Percentiles rank a stretch among this genome's conserved stretches.
Conservation (phyloP, 2,888 invertebrate species). For the Hydrotaea cyrtoneurina region DNA sequence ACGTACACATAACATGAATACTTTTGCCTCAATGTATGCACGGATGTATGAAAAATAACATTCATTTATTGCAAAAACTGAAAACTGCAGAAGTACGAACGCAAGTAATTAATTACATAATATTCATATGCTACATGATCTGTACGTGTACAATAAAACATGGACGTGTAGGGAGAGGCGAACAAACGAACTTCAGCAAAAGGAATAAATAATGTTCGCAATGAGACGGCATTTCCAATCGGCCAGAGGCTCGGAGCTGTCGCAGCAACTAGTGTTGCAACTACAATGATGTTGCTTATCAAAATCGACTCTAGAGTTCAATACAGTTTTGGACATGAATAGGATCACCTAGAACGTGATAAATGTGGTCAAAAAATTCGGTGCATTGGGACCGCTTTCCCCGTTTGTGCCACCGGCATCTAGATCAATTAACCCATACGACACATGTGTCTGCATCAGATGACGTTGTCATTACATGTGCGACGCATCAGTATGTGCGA, state of each 20-base stretch:
- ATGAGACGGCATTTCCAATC: too few relatives aligned
- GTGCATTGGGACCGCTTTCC: not conserved
- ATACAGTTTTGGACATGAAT: too few relatives aligned
- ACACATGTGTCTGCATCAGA: not conserved
- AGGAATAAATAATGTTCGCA: not conserved
- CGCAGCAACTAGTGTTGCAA: too few relatives aligned
- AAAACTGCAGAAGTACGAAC: constrained; percentile 4
- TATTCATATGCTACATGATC: constrained; percentile 56
- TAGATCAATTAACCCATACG: not conserved
- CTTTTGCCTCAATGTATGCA: too few relatives aligned
- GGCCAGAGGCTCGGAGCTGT: too few relatives aligned
- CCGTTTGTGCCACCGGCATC: constrained; percentile 18
- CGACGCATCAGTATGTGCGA: constrained; percentile 39
- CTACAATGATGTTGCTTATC: too few relatives aligned
- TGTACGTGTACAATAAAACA: not conserved
- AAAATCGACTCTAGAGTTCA: too few relatives aligned
- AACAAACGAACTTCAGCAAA: not conserved
- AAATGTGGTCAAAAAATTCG: too few relatives aligned
- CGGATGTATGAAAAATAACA: not conserved
- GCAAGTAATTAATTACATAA: constrained; percentile 56
- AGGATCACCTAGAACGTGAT: too few relatives aligned
- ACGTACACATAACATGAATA: not conserved
- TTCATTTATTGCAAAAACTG: not conserved
- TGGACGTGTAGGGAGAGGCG: constrained; percentile 1
- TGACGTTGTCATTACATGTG: constrained; percentile 6